Base-by-base conservation (phyloP, 2,797 vertebrate genomes). In the Anomalospiza imberbis region DNA sequence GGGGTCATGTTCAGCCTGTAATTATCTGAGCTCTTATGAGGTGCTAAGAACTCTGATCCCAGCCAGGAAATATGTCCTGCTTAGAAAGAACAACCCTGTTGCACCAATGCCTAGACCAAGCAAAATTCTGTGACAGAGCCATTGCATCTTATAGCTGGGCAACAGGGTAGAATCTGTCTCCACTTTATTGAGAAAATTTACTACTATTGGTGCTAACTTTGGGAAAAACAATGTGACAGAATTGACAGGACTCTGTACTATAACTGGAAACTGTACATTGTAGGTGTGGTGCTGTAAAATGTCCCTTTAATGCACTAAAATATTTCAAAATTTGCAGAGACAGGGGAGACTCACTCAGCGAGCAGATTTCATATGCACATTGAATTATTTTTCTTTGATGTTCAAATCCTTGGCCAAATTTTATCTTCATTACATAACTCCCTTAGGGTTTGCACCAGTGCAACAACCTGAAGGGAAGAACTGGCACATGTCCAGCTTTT, bases 341-440 rank as follows among this genome's bases (percentile, higher is more conserved):
- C 47, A 26, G 10, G n/a, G 16, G 42, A 86, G 34, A 91, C 22
- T n/a, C 26, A 45, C 51, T 79, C 53, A 84, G 57, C 21, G 66
- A 84, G 71, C 24, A 2, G 5, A 86, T 76, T 89, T 71, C 60
- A 67, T 53, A 48, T 0, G 4, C 16, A 40, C 36, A 40, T 25
- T 67, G 34, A 48, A 53, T 66, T 93, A 40, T 72, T 79, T 85
- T 88, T 76, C 76, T 86, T 94, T 36, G 86, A 65, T 53, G 34
- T 92, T 91, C 60, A 79, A 79, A 51, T 88, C 34, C 40, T 71
- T 22, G 42, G 88, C 63, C 38, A 68, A 79, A 76, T 94, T 73
- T 88, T 73, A 78, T 73, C 76, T 85, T 71, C 67, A 47, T 91
- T 93, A 93, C 80, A 81, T 60, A 94, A 58, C 12, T 90, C 80